phyloP scores from a whole-genome alignment of 1,140 invertebrate genomes.

The Bombus superbus region DNA sequence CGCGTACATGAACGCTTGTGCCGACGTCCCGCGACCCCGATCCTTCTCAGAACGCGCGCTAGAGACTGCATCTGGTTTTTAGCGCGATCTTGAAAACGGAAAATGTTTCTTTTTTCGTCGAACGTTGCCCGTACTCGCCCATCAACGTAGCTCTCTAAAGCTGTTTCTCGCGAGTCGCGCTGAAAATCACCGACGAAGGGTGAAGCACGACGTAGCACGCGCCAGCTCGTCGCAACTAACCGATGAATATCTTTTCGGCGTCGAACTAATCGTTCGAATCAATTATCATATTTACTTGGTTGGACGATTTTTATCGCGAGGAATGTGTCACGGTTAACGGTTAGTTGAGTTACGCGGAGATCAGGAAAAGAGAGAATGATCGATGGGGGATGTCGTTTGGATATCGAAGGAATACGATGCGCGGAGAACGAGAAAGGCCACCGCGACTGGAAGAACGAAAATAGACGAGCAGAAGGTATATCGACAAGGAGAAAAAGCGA shows the following conservation, averaged over 20 bases:
- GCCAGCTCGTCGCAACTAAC: too few relatives aligned
- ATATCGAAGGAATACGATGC: too few relatives aligned
- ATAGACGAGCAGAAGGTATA: not conserved
- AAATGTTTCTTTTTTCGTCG: slow-evolving; percentile 69
- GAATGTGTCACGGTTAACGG: slow-evolving; percentile 45
- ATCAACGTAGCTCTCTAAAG: not conserved
- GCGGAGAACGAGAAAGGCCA: not conserved
- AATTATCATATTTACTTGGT: not conserved
- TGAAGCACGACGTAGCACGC: not conserved
- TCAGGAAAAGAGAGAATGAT: slow-evolving; percentile 24
- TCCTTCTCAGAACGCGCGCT: slow-evolving; percentile 76
- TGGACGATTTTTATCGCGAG: not conserved
- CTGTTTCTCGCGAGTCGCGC: not conserved
- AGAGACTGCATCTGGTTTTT: slow-evolving; percentile 76
- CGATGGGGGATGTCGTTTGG: slow-evolving; percentile 17
- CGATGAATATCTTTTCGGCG: slow-evolving; percentile 6
- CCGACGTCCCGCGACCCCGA: slow-evolving; percentile 77
- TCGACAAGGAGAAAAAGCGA: not conserved
- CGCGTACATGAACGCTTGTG: slow-evolving; percentile 58
- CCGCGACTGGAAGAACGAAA: slow-evolving; percentile 32
- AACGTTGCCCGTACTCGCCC: not conserved
- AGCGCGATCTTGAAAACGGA: slow-evolving; percentile 76
- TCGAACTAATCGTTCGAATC: not conserved
- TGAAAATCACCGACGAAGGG: not conserved
- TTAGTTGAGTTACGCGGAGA: slow-evolving; percentile 24